Percentiles rank a stretch among this genome's conserved stretches.
phyloP scores from a whole-genome alignment of 2,888 invertebrate species.

The Mythimna pallens region DNA sequence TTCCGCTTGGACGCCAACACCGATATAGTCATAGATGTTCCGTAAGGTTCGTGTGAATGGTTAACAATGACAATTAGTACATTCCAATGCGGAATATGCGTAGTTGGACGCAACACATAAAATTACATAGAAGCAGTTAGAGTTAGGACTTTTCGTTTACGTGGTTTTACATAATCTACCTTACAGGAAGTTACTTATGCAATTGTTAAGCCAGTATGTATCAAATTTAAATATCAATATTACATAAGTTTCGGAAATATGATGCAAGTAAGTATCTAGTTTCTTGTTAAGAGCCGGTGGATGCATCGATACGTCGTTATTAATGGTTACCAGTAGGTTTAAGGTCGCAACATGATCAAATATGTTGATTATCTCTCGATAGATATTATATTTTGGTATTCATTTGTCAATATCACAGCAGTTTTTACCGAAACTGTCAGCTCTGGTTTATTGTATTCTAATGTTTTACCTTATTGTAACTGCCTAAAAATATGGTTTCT shows the following conservation, averaged over 20 bases:
- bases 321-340: slow-evolving; percentile 88
- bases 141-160: slow-evolving; percentile 16
- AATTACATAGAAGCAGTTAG: slow-evolving; percentile 13
- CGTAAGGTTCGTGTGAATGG: slow-evolving; percentile 15
- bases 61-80: slow-evolving; percentile 32
- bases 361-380: slow-evolving; percentile 79
- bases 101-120: slow-evolving; percentile 22
- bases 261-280: slow-evolving; percentile 65
- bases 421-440: slow-evolving; percentile 85
- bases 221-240: slow-evolving; percentile 55
- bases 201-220: slow-evolving; percentile 65
- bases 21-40: slow-evolving; percentile 2
- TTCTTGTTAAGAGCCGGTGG: slow-evolving; percentile 72
- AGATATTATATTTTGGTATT: slow-evolving; percentile 74
- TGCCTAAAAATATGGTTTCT: slow-evolving; percentile 33
- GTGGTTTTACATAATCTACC: slow-evolving; percentile 37
- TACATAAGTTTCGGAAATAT: slow-evolving; percentile 50
- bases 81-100: slow-evolving; percentile 38
- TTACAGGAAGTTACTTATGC: slow-evolving; percentile 51
- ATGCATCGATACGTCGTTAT: slow-evolving; percentile 74
- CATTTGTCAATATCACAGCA: slow-evolving; percentile 90
- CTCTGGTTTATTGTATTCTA: slow-evolving; percentile 54
- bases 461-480: slow-evolving; percentile 18
- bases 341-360: slow-evolving; percentile 80
- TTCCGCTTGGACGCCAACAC: slow-evolving; percentile 20